phyloP scores from a whole-genome alignment of 2,797 vertebrate species.

The Scomberomorus guttatus region DNA sequence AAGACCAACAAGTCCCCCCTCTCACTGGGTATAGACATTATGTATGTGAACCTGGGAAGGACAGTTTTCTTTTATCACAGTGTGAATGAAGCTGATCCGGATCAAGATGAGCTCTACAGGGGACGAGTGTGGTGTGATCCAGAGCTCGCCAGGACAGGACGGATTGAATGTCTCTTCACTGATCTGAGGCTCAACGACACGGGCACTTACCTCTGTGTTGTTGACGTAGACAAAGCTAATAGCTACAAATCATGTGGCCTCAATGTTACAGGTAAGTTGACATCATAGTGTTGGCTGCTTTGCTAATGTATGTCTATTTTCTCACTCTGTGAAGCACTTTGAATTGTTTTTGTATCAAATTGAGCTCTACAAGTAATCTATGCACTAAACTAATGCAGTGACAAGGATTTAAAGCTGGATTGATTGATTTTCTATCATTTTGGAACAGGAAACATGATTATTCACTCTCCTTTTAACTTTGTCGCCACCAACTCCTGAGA shows the following conservation, averaged over 20 bases:
- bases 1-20: background rate
- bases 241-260: background rate
- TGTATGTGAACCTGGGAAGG: background rate
- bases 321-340: too few relatives aligned
- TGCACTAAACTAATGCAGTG: too few relatives aligned
- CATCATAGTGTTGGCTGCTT: too few relatives aligned
- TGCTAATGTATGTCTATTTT: too few relatives aligned
- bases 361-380: too few relatives aligned
- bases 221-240: background rate
- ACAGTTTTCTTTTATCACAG: background rate
- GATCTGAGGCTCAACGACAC: conserved; percentile 9
- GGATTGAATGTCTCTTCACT: background rate
- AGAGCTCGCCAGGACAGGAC: background rate
- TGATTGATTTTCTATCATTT: too few relatives aligned
- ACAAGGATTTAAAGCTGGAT: too few relatives aligned
- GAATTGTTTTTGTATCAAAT: too few relatives aligned
- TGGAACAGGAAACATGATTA: too few relatives aligned
- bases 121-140: conserved; percentile 4
- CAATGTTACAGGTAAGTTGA: conserved; percentile 1
- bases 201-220: background rate
- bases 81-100: too few relatives aligned
- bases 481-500: too few relatives aligned
- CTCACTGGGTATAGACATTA: background rate
- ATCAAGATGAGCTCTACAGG: background rate
- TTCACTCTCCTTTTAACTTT: too few relatives aligned